phyloP scores from a whole-genome alignment of 2,797 vertebrate species.

The Adrianichthys oophorus region DNA sequence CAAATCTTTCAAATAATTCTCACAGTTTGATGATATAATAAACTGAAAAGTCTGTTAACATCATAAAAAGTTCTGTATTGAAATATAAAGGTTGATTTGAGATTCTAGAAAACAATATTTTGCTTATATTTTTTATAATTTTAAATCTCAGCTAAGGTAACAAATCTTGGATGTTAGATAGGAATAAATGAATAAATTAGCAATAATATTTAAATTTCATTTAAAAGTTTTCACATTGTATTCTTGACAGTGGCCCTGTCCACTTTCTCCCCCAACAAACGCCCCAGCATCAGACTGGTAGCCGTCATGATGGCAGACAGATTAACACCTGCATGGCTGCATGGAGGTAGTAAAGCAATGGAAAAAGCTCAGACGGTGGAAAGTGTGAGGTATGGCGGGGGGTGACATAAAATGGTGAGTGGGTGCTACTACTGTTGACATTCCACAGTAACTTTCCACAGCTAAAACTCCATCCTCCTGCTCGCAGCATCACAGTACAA shows the following conservation, averaged over 20 bases:
- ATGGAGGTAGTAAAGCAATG: constrained; percentile 17
- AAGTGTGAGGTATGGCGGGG: constrained; percentile 59
- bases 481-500: constrained; percentile 1
- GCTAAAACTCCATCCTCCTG: constrained; percentile 14
- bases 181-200: too few relatives aligned
- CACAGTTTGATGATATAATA: too few relatives aligned
- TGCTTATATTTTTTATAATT: too few relatives aligned
- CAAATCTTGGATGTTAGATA: too few relatives aligned
- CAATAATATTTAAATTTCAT: too few relatives aligned
- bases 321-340: constrained; percentile 57
- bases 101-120: too few relatives aligned
- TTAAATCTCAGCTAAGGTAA: too few relatives aligned
- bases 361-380: constrained; percentile 43
- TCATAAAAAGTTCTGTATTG: too few relatives aligned
- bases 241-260: constrained; percentile 16
- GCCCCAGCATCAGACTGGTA: constrained; percentile 3
- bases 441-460: constrained; percentile 57
- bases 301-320: constrained; percentile 29
- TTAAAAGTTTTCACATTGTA: background rate
- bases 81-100: too few relatives aligned
- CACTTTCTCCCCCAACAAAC: background rate
- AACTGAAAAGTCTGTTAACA: too few relatives aligned
- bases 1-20: too few relatives aligned
- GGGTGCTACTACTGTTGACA: constrained; percentile 61
- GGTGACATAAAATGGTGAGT: constrained; percentile 62